Percentiles rank a stretch among this genome's conserved stretches.
phyloP scores from a whole-genome alignment of 2,797 vertebrate genomes.

The Xiphorhynchus erythropygius region DNA sequence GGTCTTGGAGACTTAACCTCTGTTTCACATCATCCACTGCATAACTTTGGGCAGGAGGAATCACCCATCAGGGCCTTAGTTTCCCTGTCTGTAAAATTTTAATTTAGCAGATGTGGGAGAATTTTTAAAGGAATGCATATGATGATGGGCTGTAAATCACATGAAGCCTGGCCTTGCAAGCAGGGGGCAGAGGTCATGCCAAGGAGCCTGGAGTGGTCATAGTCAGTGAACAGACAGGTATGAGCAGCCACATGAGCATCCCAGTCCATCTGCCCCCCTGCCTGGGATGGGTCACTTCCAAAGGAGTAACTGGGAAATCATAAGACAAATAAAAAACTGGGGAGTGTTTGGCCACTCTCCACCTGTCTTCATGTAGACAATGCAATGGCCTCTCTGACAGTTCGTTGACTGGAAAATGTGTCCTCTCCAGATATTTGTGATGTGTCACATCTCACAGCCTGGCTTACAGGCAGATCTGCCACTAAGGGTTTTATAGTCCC shows the following conservation, averaged over 20 bases:
- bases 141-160: background rate
- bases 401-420: background rate
- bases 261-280: background rate
- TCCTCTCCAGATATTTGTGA: background rate
- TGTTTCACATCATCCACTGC: background rate
- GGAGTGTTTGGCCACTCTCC: background rate
- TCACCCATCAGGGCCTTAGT: background rate
- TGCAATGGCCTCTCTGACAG: background rate
- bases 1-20: background rate
- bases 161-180: background rate
- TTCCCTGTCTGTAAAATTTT: background rate
- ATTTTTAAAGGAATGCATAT: background rate
- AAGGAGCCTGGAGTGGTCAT: background rate
- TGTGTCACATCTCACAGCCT: background rate
- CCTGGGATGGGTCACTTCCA: background rate
- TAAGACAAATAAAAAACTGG: background rate
- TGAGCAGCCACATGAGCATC: background rate
- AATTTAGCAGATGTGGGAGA: background rate
- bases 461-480: background rate
- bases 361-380: background rate
- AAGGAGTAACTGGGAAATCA: background rate
- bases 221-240: background rate
- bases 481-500: background rate
- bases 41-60: background rate
- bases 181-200: background rate